Conservation (phyloP, 1,140 invertebrate species). For the Oedothorax gibbosus region DNA sequence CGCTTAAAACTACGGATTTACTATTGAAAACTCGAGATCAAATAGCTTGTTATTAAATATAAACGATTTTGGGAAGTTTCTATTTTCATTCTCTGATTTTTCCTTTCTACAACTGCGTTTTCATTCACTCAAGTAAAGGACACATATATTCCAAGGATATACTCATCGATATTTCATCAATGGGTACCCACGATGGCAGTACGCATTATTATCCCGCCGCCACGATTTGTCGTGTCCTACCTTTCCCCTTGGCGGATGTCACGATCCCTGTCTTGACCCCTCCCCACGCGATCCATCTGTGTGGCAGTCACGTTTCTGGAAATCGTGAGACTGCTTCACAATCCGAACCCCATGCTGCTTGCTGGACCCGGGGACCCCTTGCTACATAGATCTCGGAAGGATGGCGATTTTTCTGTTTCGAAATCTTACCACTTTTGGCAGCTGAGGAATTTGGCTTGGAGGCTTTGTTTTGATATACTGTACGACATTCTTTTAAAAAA, state of each 20-base stretch:
- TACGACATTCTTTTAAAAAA: no score
- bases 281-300: constrained; percentile 13
- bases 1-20: no score
- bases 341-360: constrained; percentile 22
- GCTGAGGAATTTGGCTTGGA: neutral
- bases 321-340: constrained; percentile 28
- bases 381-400: neutral
- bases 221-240: constrained; percentile 25
- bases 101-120: no score
- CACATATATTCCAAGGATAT: no score
- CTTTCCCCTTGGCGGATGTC: neutral
- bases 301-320: constrained; percentile 27
- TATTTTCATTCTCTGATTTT: no score
- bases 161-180: no score
- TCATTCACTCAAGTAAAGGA: no score
- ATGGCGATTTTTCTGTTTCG: neutral
- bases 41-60: no score
- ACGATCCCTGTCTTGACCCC: constrained; percentile 2
- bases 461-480: neutral
- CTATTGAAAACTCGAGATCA: no score
- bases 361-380: neutral
- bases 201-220: no score
- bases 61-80: no score
- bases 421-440: constrained; percentile 1
- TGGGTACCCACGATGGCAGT: no score